Base-by-base conservation (phyloP, 2,888 invertebrate genomes). In the Athripsodes cinereus region DNA sequence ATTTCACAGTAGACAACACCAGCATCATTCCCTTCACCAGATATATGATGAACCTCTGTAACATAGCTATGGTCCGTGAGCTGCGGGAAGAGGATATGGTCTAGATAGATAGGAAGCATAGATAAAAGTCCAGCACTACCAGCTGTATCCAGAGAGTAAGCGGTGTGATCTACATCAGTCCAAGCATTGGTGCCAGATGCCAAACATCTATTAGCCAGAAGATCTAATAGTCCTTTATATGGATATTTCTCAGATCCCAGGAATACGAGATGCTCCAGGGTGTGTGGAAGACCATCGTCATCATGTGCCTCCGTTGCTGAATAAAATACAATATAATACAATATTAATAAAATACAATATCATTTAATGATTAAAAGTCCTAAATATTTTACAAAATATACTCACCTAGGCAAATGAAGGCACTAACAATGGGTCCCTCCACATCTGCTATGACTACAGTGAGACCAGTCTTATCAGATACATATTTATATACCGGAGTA, bases 1-100 rank as follows among this genome's bases (percentile, higher is more conserved):
- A 95, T 94, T 77, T 96, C 96, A 72, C 92, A 92, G 71, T 96
- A 96, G n/a, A 96, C 94, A 13, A 96, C 92, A 18, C 96, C 96
- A 11, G 89, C 92, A 78, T 96, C 88, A 64, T 90, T 87, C 0
- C 95, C 96, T 60, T 90, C 86, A 0, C 87, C 90, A 66, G 90
- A 92, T 62, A 96, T 81, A 70, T 96, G 95, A 72, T 96, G 93
- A 0, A 96, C 94, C 76, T 96, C 96, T 0, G 95, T 96, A 22
- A 85, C 76, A 70, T 86, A 96, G 2, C 85, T 92, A 63, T 89
- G 80, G 64, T 93, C 89, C 34, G 86, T 88, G 18, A 96, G 78
- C 2, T 87, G 86, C 0, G 96, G 95, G 68, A 87, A 86, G 48
- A 96, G 76, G 65, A 96, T 86, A 69, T 96, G 96, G 69, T 96